A percentile compares a stretch with the other conserved stretches of the same genome.
These are phyloP conservation scores for silkworm (Bombyx mori) DNA, from an alignment of 1,140 invertebrate species.

Conservation along the genomic window ASM3026992v2 NC_085117.1:13894501-13895000, in stretches of 20 bases:
- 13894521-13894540: conserved; percentile 43
- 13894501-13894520: conserved; percentile 22
- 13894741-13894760: not conserved
- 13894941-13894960: not conserved
- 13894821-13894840: too few species aligned
- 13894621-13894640: conserved; percentile 30
- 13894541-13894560: conserved; percentile 46
- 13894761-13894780: not conserved
- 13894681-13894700: too few species aligned
- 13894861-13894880: too few species aligned
- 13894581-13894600: conserved; percentile 56
- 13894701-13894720: not conserved
- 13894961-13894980: too few species aligned
- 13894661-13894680: conserved; percentile 20
- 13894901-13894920: too few species aligned
- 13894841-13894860: too few species aligned
- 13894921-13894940: too few species aligned
- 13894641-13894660: conserved; percentile 34
- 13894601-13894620: conserved; percentile 43
- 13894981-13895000: not conserved
- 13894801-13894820: too few species aligned
- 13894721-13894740: not conserved
- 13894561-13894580: conserved; percentile 48
- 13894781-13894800: not conserved
- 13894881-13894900: too few species aligned